These are phyloP conservation scores for Melanotaenia trifasciata DNA, from an alignment of 2,797 vertebrate genomes.

Conservation along the genomic window DNA sequence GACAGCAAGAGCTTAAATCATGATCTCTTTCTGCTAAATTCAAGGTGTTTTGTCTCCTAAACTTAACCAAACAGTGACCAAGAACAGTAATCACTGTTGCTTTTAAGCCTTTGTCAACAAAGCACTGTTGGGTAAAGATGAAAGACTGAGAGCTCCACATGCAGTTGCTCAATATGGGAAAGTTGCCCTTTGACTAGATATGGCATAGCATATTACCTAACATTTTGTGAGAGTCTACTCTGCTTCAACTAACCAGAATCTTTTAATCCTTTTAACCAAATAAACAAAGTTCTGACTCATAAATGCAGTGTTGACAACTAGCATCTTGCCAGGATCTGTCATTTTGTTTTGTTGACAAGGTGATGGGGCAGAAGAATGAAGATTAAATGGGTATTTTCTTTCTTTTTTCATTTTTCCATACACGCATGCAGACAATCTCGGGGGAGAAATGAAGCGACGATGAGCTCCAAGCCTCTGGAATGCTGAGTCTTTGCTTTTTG, in stretches of 20 bases:
- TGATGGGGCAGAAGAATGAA: constrained; percentile 17
- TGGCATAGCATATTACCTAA: constrained; percentile 36
- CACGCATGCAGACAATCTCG: constrained; percentile 45
- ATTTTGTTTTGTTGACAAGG: constrained; percentile 38
- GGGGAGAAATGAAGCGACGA: constrained; percentile 59
- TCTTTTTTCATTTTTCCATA: constrained; percentile 47
- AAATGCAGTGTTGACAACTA: constrained; percentile 22
- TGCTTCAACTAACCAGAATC: neutral
- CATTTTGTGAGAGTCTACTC: constrained; percentile 23
- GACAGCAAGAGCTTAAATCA: constrained; percentile 12
- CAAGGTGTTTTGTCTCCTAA: neutral
- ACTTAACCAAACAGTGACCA: neutral
- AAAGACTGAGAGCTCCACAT: constrained; percentile 11
- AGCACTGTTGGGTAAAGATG: constrained; percentile 7
- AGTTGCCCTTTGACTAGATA: constrained; percentile 22
- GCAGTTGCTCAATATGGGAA: constrained; percentile 25
- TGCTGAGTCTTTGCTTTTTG: constrained; percentile 75
- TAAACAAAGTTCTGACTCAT: constrained; percentile 28
- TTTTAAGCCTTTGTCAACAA: constrained; percentile 3
- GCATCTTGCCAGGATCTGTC: constrained; percentile 19
- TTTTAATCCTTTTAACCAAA: neutral
- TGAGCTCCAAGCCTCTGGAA: constrained; percentile 74
- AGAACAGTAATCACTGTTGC: constrained; percentile 2
- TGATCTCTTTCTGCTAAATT: neutral
- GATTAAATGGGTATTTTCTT: constrained; percentile 42